Base-by-base conservation (phyloP, 2,113 vertebrate genomes). In the Scatophagus argus region DNA sequence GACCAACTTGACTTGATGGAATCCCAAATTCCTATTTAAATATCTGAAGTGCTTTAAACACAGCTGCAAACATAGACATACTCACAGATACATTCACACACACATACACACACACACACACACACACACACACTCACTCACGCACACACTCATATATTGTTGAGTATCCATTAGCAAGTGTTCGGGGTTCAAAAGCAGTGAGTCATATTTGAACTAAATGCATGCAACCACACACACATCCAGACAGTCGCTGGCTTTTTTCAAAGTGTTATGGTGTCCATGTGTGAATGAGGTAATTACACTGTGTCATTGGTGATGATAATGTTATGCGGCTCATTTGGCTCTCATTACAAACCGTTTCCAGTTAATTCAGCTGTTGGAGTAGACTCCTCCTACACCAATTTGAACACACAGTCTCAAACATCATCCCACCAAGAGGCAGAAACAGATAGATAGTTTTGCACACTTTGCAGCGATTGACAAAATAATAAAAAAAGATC, bases 211-310 rank as follows among this genome's bases (percentile, higher is more conserved):
- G 25, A 72, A 51, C 43, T 52, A 21, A 58, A 52, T 32, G 31
- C 51, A 61, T 74, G 68, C 63, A 54, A n/a, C 21, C 75, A 41
- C 66, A 64, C 25, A 49, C 60, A 54, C 63, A 49, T n/a, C 29
- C 59, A 69, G 34, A 70, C 60, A 47, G 68, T 70, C 70, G 1
- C 84, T 83, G 86, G 74, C 34, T 65, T 82, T 46, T 58, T 68
- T 88, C 81, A 78, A 17, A 82, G 12, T 41, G 56, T 78, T 74
- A 87, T 88, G 81, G 79, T 11, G 74, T 82, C 91, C 81, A 91
- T 91, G 88, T 90, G 91, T 88, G 86, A 89, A 87, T 93, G 83
- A 92, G 77, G 90, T 91, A 85, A 89, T 90, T 83, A 79, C 74
- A 61, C 75, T 14, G 60, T 54, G 79, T 85, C 78, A 29, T 58